A percentile compares a stretch with the other conserved stretches of the same genome.
Conservation (phyloP, 2,797 vertebrate species). For the Coranthus polyacanthus region DNA sequence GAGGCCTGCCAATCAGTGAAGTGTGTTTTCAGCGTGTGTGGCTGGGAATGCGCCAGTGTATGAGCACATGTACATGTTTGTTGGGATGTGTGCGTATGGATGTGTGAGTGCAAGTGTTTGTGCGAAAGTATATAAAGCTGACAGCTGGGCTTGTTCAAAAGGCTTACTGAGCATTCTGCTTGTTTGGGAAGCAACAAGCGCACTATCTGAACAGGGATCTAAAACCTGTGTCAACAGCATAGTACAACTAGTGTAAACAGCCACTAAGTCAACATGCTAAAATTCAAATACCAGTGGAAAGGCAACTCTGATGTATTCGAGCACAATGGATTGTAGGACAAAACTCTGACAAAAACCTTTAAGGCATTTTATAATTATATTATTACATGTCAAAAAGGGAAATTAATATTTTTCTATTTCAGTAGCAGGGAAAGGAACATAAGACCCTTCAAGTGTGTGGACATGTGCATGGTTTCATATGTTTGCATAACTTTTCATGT, state of each 20-base stretch:
- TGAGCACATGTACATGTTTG: constrained; percentile 60
- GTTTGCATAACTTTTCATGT: constrained; percentile 8
- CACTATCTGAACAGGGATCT: constrained; percentile 81
- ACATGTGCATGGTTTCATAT: constrained; percentile 2
- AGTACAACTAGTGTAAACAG: constrained; percentile 80
- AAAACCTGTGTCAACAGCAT: constrained; percentile 83
- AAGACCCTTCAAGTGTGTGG: constrained; percentile 11
- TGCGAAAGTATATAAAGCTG: constrained; percentile 73
- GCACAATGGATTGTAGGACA: constrained; percentile 37
- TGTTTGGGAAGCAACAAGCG: constrained; percentile 81
- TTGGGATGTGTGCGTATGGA: constrained; percentile 32
- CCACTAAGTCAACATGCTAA: constrained; percentile 77
- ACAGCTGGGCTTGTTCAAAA: constrained; percentile 86
- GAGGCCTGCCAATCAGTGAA: constrained; percentile 83
- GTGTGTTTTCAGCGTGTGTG: constrained; percentile 54
- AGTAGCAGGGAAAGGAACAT: constrained; percentile 8
- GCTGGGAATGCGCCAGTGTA: constrained; percentile 62
- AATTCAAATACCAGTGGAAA: constrained; percentile 65
- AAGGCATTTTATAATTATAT: constrained; percentile 21
- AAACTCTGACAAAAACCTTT: constrained; percentile 41
- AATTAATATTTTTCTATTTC: constrained; percentile 9
- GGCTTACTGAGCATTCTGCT: constrained; percentile 82
- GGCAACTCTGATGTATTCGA: constrained; percentile 53
- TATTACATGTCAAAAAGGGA: constrained; percentile 49
- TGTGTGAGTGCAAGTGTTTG: constrained; percentile 39